A percentile compares a stretch with the other conserved stretches of the same genome.
phyloP scores from a whole-genome alignment of 2,888 invertebrate genomes.

The Hypomecis punctinalis region DNA sequence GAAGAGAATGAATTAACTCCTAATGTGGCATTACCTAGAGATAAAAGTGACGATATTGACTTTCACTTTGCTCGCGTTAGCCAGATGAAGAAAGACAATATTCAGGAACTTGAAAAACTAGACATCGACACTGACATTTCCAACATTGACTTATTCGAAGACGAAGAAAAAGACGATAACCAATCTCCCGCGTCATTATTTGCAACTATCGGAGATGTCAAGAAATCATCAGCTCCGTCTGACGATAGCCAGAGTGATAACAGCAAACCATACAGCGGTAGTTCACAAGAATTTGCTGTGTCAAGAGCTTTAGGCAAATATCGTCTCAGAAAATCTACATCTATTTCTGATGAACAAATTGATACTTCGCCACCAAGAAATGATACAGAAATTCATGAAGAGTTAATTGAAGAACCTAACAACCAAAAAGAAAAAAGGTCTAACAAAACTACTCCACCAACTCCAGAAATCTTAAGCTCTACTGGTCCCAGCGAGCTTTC shows the following conservation, averaged over 20 bases:
- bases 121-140: constrained; percentile 86
- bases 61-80: constrained; percentile 83
- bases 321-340: constrained; percentile 89
- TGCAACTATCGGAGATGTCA: constrained; percentile 90
- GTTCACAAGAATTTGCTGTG: constrained; percentile 93
- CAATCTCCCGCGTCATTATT: constrained; percentile 88
- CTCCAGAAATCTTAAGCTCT: constrained; percentile 73
- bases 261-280: constrained; percentile 84
- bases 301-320: constrained; percentile 93
- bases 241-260: constrained; percentile 86
- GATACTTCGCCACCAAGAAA: constrained; percentile 78
- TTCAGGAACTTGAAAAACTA: constrained; percentile 79
- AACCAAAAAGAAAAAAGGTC: constrained; percentile 64
- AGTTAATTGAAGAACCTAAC: constrained; percentile 54
- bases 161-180: constrained; percentile 86
- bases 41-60: constrained; percentile 81
- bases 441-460: constrained; percentile 58
- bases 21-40: constrained; percentile 64
- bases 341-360: constrained; percentile 88
- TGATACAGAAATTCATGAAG: constrained; percentile 61
- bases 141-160: constrained; percentile 85
- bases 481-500: constrained; percentile 79
- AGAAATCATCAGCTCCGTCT: constrained; percentile 84
- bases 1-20: constrained; percentile 69
- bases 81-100: constrained; percentile 81